Evolutionary conservation across 2,888 invertebrate genomes (phyloP).

Genomic region (Spodoptera littoralis): DNA sequence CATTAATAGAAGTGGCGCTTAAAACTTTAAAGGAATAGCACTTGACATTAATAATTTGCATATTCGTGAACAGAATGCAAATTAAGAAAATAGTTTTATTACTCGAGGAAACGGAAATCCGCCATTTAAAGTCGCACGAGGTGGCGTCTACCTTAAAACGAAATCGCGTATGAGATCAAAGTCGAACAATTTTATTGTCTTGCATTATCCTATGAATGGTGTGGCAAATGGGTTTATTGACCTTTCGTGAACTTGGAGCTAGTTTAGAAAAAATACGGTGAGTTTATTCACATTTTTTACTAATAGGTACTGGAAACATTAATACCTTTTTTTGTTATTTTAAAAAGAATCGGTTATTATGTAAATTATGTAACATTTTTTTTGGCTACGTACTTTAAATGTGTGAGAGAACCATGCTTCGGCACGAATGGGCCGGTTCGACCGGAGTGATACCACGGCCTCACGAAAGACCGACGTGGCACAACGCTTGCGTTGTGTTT

Average conservation of each 20-base stretch:
- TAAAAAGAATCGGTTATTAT: no score
- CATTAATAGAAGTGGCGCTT: constrained; percentile 32
- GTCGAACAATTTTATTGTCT: constrained; percentile 5
- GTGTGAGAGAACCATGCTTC: no score
- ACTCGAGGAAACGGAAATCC: constrained; percentile 58
- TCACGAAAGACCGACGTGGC: no score
- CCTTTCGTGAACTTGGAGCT: constrained; percentile 5
- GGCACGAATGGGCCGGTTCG: no score
- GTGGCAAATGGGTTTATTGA: constrained; percentile 18
- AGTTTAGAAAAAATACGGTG: neutral
- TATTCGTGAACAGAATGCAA: constrained; percentile 38
- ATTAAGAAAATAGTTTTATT: constrained; percentile 47
- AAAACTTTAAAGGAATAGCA: constrained; percentile 26
- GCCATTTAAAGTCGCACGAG: constrained; percentile 34
- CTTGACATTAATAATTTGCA: constrained; percentile 30
- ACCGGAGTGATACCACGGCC: no score
- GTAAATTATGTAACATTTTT: no score
- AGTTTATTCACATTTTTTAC: neutral
- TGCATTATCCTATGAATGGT: constrained; percentile 5
- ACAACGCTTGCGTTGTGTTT: no score
- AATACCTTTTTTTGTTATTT: no score
- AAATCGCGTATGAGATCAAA: constrained; percentile 29
- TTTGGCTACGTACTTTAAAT: no score
- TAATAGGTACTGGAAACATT: no score
- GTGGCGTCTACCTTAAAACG: constrained; percentile 16